Conservation (phyloP, 2,797 vertebrate genomes). For the Hypotaenidia okinawae region DNA sequence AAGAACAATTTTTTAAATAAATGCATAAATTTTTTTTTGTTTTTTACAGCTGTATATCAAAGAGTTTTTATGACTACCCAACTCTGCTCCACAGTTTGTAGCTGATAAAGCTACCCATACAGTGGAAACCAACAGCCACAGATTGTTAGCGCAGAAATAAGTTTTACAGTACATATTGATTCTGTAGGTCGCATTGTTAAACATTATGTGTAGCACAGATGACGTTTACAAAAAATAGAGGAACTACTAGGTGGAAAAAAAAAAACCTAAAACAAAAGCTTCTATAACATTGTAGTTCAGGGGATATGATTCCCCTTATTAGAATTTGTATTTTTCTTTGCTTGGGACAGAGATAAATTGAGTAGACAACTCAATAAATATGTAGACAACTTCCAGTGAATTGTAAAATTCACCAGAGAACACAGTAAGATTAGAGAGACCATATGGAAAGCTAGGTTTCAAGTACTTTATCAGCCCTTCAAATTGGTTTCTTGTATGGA, state of each 20-base stretch:
- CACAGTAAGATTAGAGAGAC: not conserved
- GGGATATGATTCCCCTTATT: not conserved
- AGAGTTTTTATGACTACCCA: not conserved
- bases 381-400: not conserved
- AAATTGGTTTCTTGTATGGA: not conserved
- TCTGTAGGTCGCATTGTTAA: not conserved
- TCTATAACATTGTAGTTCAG: not conserved
- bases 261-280: not conserved
- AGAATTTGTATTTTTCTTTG: not conserved
- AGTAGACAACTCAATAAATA: no score
- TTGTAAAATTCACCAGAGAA: not conserved
- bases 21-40: not conserved
- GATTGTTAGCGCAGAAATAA: not conserved
- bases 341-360: not conserved
- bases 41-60: not conserved
- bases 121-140: not conserved
- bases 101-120: not conserved
- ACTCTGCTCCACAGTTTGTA: not conserved
- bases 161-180: not conserved
- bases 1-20: not conserved
- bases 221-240: not conserved
- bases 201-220: not conserved
- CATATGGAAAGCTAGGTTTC: not conserved
- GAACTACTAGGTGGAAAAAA: not conserved
- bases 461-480: not conserved